Conservation (phyloP, 2,113 vertebrate genomes). For the Falcunculus frontatus region DNA sequence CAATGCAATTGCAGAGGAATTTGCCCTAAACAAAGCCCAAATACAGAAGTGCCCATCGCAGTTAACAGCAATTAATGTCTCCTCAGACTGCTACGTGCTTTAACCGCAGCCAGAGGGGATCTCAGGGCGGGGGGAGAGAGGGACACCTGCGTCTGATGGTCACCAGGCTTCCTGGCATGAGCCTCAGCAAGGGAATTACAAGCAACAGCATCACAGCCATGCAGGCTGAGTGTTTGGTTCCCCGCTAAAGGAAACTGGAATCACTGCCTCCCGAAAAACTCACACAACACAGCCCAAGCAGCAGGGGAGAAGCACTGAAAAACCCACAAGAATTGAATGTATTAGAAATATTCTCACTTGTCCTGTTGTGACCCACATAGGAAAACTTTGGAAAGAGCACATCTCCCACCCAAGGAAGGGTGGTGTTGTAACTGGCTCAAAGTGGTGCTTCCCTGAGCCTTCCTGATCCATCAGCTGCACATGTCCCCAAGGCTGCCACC, state of each 20-base stretch:
- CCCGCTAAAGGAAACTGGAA: background rate
- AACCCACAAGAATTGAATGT: slow-evolving; percentile 43
- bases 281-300: background rate
- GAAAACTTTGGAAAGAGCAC: background rate
- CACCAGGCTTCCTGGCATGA: background rate
- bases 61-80: slow-evolving; percentile 34
- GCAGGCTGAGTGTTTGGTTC: background rate
- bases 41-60: background rate
- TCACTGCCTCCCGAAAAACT: background rate
- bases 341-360: slow-evolving; percentile 31
- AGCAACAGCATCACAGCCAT: background rate
- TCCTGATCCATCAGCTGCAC: fast-evolving
- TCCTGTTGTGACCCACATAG: background rate
- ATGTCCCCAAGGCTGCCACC: background rate
- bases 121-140: background rate
- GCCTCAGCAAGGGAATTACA: background rate
- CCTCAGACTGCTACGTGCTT: slow-evolving; percentile 4
- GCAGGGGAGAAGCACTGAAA: background rate
- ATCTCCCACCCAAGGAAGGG: background rate
- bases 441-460: background rate
- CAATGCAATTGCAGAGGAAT: slow-evolving; percentile 52
- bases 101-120: background rate
- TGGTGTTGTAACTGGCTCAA: background rate
- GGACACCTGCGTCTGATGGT: background rate
- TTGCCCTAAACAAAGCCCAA: slow-evolving; percentile 43